Evolutionary conservation across 2,797 vertebrate genomes (phyloP), one percentile per base, ranked within the genome.

Genomic region (Hemitrygon akajei): DNA sequence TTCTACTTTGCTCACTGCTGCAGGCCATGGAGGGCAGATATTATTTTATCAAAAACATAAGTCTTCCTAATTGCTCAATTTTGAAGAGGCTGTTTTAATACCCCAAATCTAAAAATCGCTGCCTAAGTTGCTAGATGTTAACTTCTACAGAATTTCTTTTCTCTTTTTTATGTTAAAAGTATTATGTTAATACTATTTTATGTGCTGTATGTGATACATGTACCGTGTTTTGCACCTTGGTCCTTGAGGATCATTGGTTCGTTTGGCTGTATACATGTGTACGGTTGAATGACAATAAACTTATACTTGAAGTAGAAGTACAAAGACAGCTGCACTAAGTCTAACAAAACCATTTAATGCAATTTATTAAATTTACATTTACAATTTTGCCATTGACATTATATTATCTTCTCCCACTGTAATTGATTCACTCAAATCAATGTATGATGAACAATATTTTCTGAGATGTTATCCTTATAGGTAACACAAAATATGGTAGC

Each of bases 21-120:
- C 60, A 34, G 11, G 16, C 3, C 60, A 60, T 10, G 60, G 56
- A 40, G 40, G 56, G 30, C 6, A 80, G 37, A 47, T 71, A 4
- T 91, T 40, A 71, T 34, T 91, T 91, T 91, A 37, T 71, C 66
- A 91, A 63, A 91, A 71, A 91, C 14, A 69, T 9, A 69, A n/a
- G 60, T 34, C 20, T 37, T 71, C n/a, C 87, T 34, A 7, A 34
- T 4, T 63, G 58, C 69, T 69, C 6, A 20, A 30, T 37, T 69
- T 91, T 91, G n/a, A 91, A 69, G 66, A 40, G 66, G 18, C 20
- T 91, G 66, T 60, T 71, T 91, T 91, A 3, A 37, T 22, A 92
- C 12, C 22, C 1, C 22, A 73, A 73, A 22, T 34, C 69, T 14
- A 71, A 71, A 37, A 7, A 34, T 73, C n/a, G 40, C 4, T 89